Evolutionary conservation across 2,797 vertebrate species (phyloP).

Genomic region (Ara ararauna): DNA sequence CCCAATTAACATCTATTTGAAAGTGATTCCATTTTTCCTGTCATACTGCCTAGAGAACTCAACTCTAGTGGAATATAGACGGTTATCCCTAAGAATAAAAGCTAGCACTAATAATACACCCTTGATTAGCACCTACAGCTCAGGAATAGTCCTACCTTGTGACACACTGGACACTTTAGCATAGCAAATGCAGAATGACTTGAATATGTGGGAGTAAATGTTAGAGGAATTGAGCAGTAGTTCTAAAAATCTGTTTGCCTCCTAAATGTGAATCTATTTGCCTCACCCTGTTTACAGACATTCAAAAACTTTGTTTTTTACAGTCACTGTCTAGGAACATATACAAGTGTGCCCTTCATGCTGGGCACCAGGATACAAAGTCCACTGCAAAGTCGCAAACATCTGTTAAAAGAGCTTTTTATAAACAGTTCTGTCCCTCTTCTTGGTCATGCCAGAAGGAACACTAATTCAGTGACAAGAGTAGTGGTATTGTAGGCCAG

Average conservation of each 20-base stretch:
- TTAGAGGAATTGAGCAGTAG: neutral
- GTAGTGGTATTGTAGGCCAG: neutral
- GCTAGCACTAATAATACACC: neutral
- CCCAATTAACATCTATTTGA: neutral
- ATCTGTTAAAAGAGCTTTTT: constrained; percentile 8
- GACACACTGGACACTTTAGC: neutral
- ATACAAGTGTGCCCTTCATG: neutral
- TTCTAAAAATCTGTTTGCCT: neutral
- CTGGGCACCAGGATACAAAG: neutral
- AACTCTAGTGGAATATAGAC: neutral
- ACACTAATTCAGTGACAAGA: constrained; percentile 23
- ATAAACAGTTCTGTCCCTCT: neutral
- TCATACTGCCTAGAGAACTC: neutral
- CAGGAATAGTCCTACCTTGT: neutral
- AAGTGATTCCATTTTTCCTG: neutral
- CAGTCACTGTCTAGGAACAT: neutral
- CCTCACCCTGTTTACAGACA: fast-evolving
- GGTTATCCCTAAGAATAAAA: neutral
- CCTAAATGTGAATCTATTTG: neutral
- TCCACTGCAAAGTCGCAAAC: constrained; percentile 3
- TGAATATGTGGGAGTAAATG: neutral
- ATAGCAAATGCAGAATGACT: neutral
- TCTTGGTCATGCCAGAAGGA: neutral
- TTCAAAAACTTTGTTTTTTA: neutral
- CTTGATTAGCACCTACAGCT: neutral